These are phyloP conservation scores for Cryptoprocta ferox DNA, from an alignment of 2,797 vertebrate genomes.

Conservation along the genomic window DNA sequence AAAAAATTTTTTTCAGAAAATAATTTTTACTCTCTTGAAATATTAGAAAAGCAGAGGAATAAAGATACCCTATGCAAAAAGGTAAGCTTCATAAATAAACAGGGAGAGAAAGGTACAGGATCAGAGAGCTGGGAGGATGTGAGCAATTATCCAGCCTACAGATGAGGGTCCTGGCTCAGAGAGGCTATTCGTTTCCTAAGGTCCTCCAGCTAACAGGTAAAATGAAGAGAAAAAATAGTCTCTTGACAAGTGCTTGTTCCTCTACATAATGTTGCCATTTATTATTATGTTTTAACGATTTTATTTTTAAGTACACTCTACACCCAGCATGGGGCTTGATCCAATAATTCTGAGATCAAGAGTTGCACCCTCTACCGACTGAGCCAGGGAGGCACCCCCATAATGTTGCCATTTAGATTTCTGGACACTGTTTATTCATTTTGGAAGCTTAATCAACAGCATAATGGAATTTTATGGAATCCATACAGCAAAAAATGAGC, in stretches of 20 bases:
- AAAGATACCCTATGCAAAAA: background rate
- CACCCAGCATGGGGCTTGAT: too few species aligned
- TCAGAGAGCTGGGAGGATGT: background rate
- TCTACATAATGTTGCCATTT: background rate
- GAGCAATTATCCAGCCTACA: background rate
- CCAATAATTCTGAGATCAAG: too few species aligned
- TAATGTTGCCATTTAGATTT: background rate
- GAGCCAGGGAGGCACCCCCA: too few species aligned
- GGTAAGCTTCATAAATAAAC: background rate
- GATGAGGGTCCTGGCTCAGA: background rate
- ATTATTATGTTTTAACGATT: too few species aligned
- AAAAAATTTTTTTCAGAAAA: background rate
- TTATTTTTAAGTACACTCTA: too few species aligned
- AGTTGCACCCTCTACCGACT: too few species aligned
- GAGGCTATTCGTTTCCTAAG: background rate
- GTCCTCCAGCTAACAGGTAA: background rate
- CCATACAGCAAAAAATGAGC: background rate
- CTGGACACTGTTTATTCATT: background rate
- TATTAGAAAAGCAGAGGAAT: background rate
- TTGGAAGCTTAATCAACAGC: constrained; percentile 4
- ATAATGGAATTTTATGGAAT: constrained; percentile 19
- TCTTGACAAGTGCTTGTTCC: background rate
- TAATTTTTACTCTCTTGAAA: background rate
- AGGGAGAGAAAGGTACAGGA: background rate
- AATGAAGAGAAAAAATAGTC: background rate